Conservation (phyloP, 2,797 vertebrate species). For the Siniperca undulata region DNA sequence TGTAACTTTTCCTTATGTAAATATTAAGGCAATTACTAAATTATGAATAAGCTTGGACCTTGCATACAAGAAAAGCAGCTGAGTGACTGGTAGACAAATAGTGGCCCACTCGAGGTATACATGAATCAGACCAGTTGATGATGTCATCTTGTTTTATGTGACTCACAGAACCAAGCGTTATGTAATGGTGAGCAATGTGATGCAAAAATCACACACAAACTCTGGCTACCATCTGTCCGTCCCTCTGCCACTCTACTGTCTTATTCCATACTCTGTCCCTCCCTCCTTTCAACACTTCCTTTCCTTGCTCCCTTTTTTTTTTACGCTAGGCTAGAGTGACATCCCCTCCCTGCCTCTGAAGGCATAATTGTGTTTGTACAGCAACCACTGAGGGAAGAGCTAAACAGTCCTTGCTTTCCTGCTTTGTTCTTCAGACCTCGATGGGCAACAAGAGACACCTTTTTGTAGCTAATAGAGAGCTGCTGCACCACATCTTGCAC, state of each 20-base stretch:
- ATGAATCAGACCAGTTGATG: slow-evolving; percentile 67
- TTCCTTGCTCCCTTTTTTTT: slow-evolving; percentile 14
- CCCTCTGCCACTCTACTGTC: slow-evolving; percentile 45
- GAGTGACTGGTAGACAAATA: slow-evolving; percentile 39
- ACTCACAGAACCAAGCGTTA: slow-evolving; percentile 74
- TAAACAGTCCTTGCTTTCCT: slow-evolving; percentile 33
- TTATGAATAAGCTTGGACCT: slow-evolving; percentile 15
- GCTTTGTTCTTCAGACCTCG: slow-evolving; percentile 41
- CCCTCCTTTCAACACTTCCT: slow-evolving; percentile 16
- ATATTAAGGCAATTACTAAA: slow-evolving; percentile 9
- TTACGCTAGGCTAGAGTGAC: slow-evolving; percentile 37
- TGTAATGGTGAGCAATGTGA: slow-evolving; percentile 81
- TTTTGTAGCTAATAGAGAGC: slow-evolving; percentile 25
- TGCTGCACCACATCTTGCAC: slow-evolving; percentile 7
- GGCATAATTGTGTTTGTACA: slow-evolving; percentile 55
- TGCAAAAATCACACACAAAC: slow-evolving; percentile 67
- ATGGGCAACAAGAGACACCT: slow-evolving; percentile 14
- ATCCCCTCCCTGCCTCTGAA: slow-evolving; percentile 48
- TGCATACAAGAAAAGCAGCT: slow-evolving; percentile 9
- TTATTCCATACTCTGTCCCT: slow-evolving; percentile 21
- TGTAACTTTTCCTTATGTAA: not conserved
- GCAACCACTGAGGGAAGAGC: slow-evolving; percentile 41
- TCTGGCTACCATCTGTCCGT: slow-evolving; percentile 57
- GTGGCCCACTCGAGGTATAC: slow-evolving; percentile 37
- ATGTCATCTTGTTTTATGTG: slow-evolving; percentile 68